Percentiles rank a stretch among this genome's conserved stretches.
Conservation (phyloP, 2,888 invertebrate genomes). For the Acheta domesticus region DNA sequence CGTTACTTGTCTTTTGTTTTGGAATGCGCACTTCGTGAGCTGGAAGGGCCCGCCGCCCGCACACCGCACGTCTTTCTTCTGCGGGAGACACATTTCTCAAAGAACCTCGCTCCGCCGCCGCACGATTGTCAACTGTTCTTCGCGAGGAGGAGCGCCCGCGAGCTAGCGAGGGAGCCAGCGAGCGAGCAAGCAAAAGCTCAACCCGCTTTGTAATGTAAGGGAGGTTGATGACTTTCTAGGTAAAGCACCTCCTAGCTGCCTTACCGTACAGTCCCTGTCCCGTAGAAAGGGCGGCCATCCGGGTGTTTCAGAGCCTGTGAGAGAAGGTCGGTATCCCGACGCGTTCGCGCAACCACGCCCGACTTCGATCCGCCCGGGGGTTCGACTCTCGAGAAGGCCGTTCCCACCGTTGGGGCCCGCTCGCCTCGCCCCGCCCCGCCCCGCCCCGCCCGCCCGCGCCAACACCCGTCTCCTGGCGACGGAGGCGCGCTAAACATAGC, state of each 20-base stretch:
- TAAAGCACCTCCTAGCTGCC: neutral
- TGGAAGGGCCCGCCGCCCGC: neutral
- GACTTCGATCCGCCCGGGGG: neutral
- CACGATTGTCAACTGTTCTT: slow-evolving; percentile 4
- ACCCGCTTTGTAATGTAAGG: neutral
- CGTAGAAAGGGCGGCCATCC: no score
- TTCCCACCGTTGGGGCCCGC: neutral
- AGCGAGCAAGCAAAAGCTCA: neutral
- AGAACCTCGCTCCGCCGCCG: neutral
- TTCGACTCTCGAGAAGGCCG: slow-evolving; percentile 8
- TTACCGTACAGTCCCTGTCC: neutral
- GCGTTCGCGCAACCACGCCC: neutral
- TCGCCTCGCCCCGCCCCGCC: no score
- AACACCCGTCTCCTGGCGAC: neutral
- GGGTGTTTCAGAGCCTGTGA: no score
- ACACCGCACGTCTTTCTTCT: neutral
- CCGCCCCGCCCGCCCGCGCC: neutral
- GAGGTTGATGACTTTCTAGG: slow-evolving; percentile 18
- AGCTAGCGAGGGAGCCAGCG: neutral
- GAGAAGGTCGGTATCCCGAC: neutral
- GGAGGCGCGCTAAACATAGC: neutral
- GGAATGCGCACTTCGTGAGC: slow-evolving; percentile 18
- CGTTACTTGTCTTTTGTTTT: slow-evolving; percentile 18
- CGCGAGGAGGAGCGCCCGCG: neutral
- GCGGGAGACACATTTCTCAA: slow-evolving; percentile 1